Percentiles rank a stretch among this genome's conserved stretches.
Conservation (phyloP, 2,888 invertebrate genomes). For the Diloba caeruleocephala region DNA sequence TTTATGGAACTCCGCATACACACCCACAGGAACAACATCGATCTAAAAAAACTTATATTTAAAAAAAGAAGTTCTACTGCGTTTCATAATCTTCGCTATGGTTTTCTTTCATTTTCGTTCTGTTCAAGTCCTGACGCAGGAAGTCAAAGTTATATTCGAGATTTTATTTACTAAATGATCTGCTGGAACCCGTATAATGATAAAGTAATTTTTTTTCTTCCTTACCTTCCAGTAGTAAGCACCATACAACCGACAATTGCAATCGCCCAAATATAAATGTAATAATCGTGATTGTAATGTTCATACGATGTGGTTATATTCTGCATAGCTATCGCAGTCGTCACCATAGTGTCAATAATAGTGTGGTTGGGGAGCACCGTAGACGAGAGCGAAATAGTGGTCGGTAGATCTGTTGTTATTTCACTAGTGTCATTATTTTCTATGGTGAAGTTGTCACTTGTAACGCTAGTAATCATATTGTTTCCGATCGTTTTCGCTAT, state of each 20-base stretch:
- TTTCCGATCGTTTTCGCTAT: conserved; percentile 21
- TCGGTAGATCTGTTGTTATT: conserved; percentile 39
- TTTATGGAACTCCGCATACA: conserved; percentile 93
- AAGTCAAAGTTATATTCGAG: too few species aligned
- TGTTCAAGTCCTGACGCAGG: too few species aligned
- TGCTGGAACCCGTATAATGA: too few species aligned
- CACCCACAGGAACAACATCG: conserved; percentile 92
- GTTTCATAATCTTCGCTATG: too few species aligned
- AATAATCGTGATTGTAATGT: conserved; percentile 68
- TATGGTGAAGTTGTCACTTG: conserved; percentile 22
- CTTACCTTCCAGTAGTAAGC: conserved; percentile 88
- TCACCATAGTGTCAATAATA: conserved; percentile 70
- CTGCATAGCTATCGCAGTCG: conserved; percentile 68
- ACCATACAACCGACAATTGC: conserved; percentile 90
- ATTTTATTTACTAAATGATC: too few species aligned
- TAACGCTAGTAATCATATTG: conserved; percentile 7
- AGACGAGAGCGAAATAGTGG: conserved; percentile 11
- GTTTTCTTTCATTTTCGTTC: too few species aligned
- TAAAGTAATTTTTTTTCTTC: too few species aligned
- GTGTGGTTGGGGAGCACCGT: conserved; percentile 59
- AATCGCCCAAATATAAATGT: conserved; percentile 89
- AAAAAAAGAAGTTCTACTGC: not conserved
- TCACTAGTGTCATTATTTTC: conserved; percentile 34
- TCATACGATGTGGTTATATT: conserved; percentile 60
- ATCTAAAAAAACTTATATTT: conserved; percentile 78